Conservation (phyloP, 2,113 vertebrate genomes). For the Seriola dumerili region DNA sequence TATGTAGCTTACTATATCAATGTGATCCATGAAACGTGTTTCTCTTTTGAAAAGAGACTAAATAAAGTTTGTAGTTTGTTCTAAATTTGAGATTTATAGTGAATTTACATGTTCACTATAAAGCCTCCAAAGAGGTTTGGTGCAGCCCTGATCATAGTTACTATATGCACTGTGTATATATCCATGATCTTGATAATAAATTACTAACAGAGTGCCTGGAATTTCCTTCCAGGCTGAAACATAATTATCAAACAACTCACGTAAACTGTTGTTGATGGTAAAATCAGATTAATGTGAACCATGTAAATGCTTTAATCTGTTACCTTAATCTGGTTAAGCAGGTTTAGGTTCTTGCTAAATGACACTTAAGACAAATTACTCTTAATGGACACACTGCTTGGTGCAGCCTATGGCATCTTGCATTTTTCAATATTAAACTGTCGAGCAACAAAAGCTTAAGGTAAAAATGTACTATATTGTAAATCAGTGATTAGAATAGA, state of each 20-base stretch:
- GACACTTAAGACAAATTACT: background rate
- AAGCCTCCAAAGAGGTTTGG: background rate
- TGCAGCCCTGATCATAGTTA: background rate
- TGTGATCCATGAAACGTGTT: too few species aligned
- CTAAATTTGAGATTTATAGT: too few species aligned
- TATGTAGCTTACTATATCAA: too few species aligned
- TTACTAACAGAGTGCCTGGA: background rate
- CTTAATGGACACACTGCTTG: background rate
- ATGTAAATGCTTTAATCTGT: conserved; percentile 4
- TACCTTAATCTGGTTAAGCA: conserved; percentile 2
- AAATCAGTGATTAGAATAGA: background rate
- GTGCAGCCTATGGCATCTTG: background rate
- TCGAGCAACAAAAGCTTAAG: background rate
- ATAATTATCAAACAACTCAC: conserved; percentile 12
- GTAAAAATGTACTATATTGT: background rate
- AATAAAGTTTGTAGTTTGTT: too few species aligned
- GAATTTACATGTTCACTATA: too few species aligned
- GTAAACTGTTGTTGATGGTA: background rate
- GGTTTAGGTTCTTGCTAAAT: background rate
- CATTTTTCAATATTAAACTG: too few species aligned
- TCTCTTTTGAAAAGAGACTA: too few species aligned
- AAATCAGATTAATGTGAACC: conserved; percentile 17
- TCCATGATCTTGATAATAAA: background rate
- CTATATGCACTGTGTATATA: background rate
- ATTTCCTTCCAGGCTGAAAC: conserved; percentile 7